Base-by-base conservation (phyloP, 2,888 invertebrate genomes). In the Amiota communis region DNA sequence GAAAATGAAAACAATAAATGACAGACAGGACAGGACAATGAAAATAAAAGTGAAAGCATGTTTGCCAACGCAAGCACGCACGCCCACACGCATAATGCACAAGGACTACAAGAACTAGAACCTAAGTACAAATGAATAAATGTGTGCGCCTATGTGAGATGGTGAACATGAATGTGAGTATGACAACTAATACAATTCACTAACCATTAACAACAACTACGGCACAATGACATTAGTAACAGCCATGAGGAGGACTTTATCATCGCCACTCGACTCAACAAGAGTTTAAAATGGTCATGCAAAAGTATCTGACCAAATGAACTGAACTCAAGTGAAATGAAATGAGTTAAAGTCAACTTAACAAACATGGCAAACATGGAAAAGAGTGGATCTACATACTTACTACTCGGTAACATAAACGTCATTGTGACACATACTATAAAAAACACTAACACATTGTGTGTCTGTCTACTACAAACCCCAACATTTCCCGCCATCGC, bases 401-500 rank as follows among this genome's bases (percentile, higher is more conserved):
- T 20, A 59, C 23, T 23, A 23, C 23, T 10, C 10, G 56, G 56
- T n/a, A n/a, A 56, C 8, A 56, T 15, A 17, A 53, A 68, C 67
- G 67, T 68, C 67, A 68, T 23, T 68, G 53, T 68, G 67, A 68
- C 67, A 68, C 53, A 53, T n/a, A n/a, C n/a, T n/a, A n/a, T 68
- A 51, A 51, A 51, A 68, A 51, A 53, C 51, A 23, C 67, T 68
- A 49, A 67, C 23, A 36, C 36, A 67, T 51, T 67, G 67, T 67
- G 51, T 49, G 47, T 51, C 36, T 53, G 20, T 46, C 13, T 1
- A n/a, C 8, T 17, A 23, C n/a, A 20, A 23, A 6, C 67, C 51
- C 15, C 53, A 53, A 8, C 67, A 23, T 36, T 17, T 48, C 23
- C 53, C 23, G 15, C 6, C 65, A 64, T 48, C 65, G 49, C 13